Evolutionary conservation across 2,113 vertebrate species (phyloP).

Genomic region (Fregetta grallaria): DNA sequence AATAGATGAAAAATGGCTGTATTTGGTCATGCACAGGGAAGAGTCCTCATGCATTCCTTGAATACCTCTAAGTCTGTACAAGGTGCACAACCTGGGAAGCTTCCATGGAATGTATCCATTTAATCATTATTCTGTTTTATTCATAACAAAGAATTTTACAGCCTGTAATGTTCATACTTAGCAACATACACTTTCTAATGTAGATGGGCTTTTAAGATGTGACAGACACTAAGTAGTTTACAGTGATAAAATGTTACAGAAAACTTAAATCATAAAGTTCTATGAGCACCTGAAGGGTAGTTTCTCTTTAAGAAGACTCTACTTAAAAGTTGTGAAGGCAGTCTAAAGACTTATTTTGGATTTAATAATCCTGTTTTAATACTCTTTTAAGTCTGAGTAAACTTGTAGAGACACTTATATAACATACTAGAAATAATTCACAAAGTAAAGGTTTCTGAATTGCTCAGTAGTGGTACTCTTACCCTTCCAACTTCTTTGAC

Average conservation of each 20-base stretch:
- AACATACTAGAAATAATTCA: not conserved
- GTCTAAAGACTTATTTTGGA: not conserved
- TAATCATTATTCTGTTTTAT: not conserved
- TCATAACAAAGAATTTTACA: not conserved
- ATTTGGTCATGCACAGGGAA: not conserved
- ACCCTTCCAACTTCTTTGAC: not conserved
- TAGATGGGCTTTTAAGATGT: not conserved
- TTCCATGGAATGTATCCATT: not conserved
- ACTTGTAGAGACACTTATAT: not conserved
- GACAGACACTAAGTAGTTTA: not conserved
- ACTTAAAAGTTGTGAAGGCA: not conserved
- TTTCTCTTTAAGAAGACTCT: not conserved
- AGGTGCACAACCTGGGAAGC: not conserved
- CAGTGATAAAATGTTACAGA: not conserved
- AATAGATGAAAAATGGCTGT: not conserved
- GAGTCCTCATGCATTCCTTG: not conserved
- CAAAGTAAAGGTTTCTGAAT: rapidly evolving
- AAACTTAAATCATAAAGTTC: not conserved
- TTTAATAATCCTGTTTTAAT: not conserved
- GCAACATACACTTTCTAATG: not conserved
- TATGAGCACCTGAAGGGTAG: not conserved
- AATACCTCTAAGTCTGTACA: not conserved
- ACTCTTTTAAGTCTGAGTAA: not conserved
- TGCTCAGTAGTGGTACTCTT: not conserved
- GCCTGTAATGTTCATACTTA: not conserved